Base-by-base conservation (phyloP, 1,140 invertebrate genomes). In the Holotrichia oblita region DNA sequence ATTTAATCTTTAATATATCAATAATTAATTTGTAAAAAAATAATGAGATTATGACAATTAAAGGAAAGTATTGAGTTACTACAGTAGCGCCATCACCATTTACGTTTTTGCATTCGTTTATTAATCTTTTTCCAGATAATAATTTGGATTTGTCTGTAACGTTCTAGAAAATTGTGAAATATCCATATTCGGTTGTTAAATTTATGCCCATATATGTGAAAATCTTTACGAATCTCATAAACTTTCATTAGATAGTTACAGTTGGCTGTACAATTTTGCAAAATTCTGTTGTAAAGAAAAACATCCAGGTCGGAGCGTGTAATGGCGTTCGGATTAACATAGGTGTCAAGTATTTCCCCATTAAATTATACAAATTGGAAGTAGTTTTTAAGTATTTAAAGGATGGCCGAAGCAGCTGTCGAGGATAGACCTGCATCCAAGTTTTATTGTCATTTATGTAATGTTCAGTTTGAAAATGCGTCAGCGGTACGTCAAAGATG, bases 381-480 rank as follows among this genome's bases (percentile, higher is more conserved):
- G 75, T 48, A 48, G 24, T 55, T 34, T 34, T 27, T 17, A 79
- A 76, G 24, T 64, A 73, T 73, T 55, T 76, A 77, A 77, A 80
- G 76, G 27, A 94, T 95, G 93, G 93, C 93, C 81, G 95, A 96
- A 90, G 94, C 94, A 86, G 91, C 93, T 82, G 93, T 95, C 74
- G 94, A 95, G 87, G 93, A 91, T 83, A 88, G 90, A 85, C 89
- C 91, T 77, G 88, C 90, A 79, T 89, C 90, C 80, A 92, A 93
- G 86, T 97, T 96, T 90, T 97, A 95, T 90, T 97, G 96, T 89
- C 95, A 97, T 87, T 93, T 93, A 88, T 97, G 95, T 89, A 93
- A 91, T 86, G 89, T 93, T 84, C 94, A 96, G 90, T 95, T 97
- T 86, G 90, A 92, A 86, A 91, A 90, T 87, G 91, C 93, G 85